Percentiles rank a stretch among this genome's conserved stretches.
Evolutionary conservation across 1,140 invertebrate genomes (phyloP).

Genomic region (Zaprionus inermis): DNA sequence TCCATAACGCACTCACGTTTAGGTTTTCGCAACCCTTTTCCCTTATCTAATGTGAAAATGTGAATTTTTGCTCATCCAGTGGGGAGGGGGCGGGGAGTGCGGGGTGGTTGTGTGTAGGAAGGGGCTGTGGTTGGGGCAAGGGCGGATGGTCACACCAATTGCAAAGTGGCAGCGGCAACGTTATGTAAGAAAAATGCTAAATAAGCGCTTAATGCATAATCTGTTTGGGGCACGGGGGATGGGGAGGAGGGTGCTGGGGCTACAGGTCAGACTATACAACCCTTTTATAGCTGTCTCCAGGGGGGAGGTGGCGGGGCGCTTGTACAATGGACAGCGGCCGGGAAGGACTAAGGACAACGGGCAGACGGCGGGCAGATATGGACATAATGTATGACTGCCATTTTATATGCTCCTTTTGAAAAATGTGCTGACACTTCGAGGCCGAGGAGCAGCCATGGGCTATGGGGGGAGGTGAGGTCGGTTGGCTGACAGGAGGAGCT

Average conservation of each 20-base stretch:
- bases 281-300: conserved; percentile 26
- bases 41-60: conserved; percentile 27
- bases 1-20: conserved; percentile 24
- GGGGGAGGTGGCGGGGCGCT: neutral
- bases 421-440: conserved; percentile 79
- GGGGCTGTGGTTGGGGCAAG: conserved; percentile 16
- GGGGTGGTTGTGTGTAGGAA: neutral
- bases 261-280: conserved; percentile 11
- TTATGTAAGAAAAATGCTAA: conserved; percentile 81
- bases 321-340: conserved; percentile 13
- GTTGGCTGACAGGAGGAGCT: conserved; percentile 34
- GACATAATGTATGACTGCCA: conserved; percentile 82
- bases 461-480: too few species aligned
- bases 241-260: conserved; percentile 19
- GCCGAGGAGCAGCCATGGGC: conserved; percentile 23
- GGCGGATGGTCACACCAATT: conserved; percentile 34
- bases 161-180: conserved; percentile 51
- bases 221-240: conserved; percentile 50
- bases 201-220: conserved; percentile 83
- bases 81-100: conserved; percentile 10
- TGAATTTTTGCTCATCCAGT: conserved; percentile 16
- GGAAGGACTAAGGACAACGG: conserved; percentile 7
- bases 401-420: conserved; percentile 81
- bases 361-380: conserved; percentile 62
- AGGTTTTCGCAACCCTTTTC: conserved; percentile 34